Evolutionary conservation across 2,797 vertebrate species (phyloP).

Genomic region (Anolis apletophallus): DNA sequence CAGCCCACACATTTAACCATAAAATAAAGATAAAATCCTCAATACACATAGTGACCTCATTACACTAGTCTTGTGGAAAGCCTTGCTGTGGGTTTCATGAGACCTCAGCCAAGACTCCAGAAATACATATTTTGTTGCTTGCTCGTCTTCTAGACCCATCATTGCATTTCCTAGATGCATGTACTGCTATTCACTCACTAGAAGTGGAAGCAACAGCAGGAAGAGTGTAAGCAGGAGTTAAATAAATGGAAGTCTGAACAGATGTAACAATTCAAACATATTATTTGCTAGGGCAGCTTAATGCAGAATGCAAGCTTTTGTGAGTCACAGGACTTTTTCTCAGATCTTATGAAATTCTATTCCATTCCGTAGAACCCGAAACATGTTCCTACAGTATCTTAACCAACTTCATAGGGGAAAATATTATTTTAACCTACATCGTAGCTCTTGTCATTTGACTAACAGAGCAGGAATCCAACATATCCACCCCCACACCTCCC

Average conservation of each 20-base stretch:
- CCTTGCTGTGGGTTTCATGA: neutral
- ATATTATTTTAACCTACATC: slow-evolving; percentile 4
- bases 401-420: neutral
- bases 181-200: neutral
- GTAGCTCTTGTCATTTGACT: neutral
- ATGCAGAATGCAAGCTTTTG: neutral
- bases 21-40: too few species aligned
- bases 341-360: neutral
- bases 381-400: neutral
- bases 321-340: neutral
- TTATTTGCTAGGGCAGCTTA: neutral
- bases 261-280: too few species aligned
- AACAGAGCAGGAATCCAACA: neutral
- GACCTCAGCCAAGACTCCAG: too few species aligned
- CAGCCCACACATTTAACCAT: too few species aligned
- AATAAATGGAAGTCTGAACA: neutral
- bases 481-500: neutral
- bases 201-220: neutral
- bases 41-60: too few species aligned
- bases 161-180: neutral
- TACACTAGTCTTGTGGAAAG: neutral
- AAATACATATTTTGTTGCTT: neutral
- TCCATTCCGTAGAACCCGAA: neutral
- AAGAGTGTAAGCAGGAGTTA: neutral
- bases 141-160: neutral